Base-by-base conservation (phyloP, 1,140 invertebrate species). In the Rhizoglyphus robini region DNA sequence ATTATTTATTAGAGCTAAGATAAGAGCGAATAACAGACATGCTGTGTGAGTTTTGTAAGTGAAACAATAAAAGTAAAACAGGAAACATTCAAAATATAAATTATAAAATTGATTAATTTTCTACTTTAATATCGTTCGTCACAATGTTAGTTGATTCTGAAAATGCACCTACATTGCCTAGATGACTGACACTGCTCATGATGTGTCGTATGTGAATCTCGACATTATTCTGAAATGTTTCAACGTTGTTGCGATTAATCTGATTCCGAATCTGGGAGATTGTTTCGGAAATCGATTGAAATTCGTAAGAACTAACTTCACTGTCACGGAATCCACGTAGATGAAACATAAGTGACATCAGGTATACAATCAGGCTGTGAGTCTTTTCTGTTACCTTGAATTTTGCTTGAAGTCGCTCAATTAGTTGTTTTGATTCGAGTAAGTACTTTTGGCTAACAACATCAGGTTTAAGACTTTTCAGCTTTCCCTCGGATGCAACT, bases 201-300 rank as follows among this genome's bases (percentile, higher is more conserved):
- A 96, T 93, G 73, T 90, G 87, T 73, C 92, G 88, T 80, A 95
- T 86, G 69, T 93, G 90, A 69, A 90, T 83, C 77, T 96, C 90
- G 15, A 96, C 84, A 73, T 83, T 84, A 77, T 89, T 90, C 75
- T 92, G 88, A 78, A 96, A 96, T 29, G 85, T 79, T 73, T 74
- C 83, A 67, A 87, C 82, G 77, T 95, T 93, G 48, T 82, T 78
- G 11, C 83, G 82, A 72, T 83, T 83, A 27, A 95, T 73, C 75
- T 86, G 86, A 29, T 83, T 81, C 76, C 88, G 87, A 36, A 96
- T 89, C 72, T 92, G 86, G 70, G 87, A 83, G 75, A 96, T 84
- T 29, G 90, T 91, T 32, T 90, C 90, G 80, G 94, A 87, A 15
- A 97, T 79, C 31, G 95, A 88, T 76, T 91, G 88, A 62, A 94